Base-by-base conservation (phyloP, 2,113 vertebrate genomes). In the Fregata magnificens region DNA sequence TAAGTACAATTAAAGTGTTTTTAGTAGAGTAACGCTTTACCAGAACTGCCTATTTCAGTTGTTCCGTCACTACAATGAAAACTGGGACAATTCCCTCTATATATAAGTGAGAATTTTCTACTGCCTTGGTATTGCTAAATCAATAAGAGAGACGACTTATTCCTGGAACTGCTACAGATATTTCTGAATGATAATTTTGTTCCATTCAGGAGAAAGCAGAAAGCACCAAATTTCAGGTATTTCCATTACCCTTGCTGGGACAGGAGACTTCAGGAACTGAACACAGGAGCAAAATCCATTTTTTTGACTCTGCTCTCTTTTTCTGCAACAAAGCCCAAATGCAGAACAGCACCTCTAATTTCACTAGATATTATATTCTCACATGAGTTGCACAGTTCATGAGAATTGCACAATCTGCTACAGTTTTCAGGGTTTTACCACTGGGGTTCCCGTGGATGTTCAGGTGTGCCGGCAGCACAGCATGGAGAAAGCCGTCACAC, bases 141-240 rank as follows among this genome's bases (percentile, higher is more conserved):
- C 94, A 95, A 82, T 76, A 82, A 65, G 40, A 82, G 73, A 84
- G 12, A 79, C 4, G 4, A 89, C 94, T 95, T 91, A 91, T 95
- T 97, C 73, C 83, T 96, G 83, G 81, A 92, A 79, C 56, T 77
- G 80, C 70, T 79, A 72, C 36, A 87, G 86, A 29, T 85, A 85
- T 70, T 95, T 85, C 78, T 89, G 81, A 95, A 80, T 49, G 9
- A 79, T 82, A 89, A 91, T 91, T 92, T 93, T 73, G 28, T 93
- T 91, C 77, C 36, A 31, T 67, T n/a, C 58, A 18, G 34, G 36
- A 87, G 49, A 84, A 88, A 86, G 81, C 36, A 92, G 40, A 84
- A 7, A 56, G 38, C 70, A 88, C 21, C 59, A 87, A 36, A 79
- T 89, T 74, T 72, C 65, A 36, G 66, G 40, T 76, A 58, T 79